Conservation (phyloP, 2,888 invertebrate species). For the Opisthograptis luteolata region DNA sequence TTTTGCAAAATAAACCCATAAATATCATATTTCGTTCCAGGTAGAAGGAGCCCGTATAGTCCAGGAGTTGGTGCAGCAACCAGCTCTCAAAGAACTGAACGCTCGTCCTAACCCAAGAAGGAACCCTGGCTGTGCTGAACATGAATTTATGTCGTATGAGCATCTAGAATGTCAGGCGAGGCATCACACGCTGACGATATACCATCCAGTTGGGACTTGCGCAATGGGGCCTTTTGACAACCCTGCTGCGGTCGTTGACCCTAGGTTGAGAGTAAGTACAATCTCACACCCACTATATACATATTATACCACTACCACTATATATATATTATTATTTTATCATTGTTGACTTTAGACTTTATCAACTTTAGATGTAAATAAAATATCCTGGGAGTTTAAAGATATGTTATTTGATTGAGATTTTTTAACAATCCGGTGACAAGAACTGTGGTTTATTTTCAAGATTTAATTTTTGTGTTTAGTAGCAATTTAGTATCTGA, state of each 20-base stretch:
- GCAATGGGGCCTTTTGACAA: constrained; percentile 88
- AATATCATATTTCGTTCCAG: constrained; percentile 70
- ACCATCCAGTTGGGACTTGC: constrained; percentile 92
- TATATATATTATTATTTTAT: too few species aligned
- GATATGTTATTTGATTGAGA: too few species aligned
- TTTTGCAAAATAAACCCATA: neutral
- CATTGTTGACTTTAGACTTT: too few species aligned
- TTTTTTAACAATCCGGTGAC: too few species aligned
- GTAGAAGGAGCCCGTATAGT: constrained; percentile 90
- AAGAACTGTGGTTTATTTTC: too few species aligned
- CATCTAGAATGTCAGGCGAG: constrained; percentile 91
- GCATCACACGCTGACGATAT: constrained; percentile 91
- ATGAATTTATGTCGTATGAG: constrained; percentile 87
- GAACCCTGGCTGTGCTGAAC: constrained; percentile 87
- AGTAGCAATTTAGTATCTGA: too few species aligned
- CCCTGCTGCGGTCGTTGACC: constrained; percentile 87
- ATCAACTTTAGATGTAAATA: too few species aligned
- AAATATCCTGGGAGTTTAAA: too few species aligned
- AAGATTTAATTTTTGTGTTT: too few species aligned
- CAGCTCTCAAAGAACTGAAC: constrained; percentile 85
- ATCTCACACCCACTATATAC: too few species aligned
- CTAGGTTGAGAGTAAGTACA: constrained; percentile 75
- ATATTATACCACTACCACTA: too few species aligned
- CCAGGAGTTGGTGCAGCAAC: constrained; percentile 84
- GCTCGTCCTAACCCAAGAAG: constrained; percentile 86